A percentile compares a stretch with the other conserved stretches of the same genome.
Evolutionary conservation across 2,888 invertebrate genomes (phyloP).

Genomic region (Hyposoter dolosus): DNA sequence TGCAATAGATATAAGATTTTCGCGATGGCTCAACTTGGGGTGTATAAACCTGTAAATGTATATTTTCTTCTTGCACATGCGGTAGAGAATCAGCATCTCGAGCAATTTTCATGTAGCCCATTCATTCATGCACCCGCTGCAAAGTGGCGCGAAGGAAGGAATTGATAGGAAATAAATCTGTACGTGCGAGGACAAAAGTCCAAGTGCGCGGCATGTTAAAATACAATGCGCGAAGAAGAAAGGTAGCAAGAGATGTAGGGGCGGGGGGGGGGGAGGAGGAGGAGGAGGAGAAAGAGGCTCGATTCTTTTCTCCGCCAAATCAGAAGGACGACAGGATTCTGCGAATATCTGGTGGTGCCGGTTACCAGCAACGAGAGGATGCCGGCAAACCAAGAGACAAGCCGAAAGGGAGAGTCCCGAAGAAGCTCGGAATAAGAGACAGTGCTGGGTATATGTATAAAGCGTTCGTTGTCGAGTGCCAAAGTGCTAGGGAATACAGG

Average conservation of each 20-base stretch:
- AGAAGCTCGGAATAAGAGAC: constrained; percentile 34
- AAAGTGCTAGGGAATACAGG: constrained; percentile 42
- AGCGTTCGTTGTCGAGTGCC: constrained; percentile 32
- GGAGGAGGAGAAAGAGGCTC: constrained; percentile 10
- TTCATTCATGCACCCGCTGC: constrained; percentile 20
- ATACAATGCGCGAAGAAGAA: constrained; percentile 59
- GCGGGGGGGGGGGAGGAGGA: too few relatives aligned
- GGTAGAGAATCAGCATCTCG: constrained; percentile 25
- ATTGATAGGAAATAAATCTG: constrained; percentile 68
- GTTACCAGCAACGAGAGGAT: constrained; percentile 55
- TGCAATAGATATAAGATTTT: neutral
- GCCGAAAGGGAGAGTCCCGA: constrained; percentile 34
- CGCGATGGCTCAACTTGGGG: neutral
- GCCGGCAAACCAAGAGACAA: constrained; percentile 34
- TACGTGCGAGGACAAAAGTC: constrained; percentile 44
- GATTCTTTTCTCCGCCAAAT: constrained; percentile 56
- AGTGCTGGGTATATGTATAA: constrained; percentile 11
- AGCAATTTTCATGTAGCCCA: constrained; percentile 43
- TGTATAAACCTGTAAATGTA: neutral
- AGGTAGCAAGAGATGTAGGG: constrained; percentile 10
- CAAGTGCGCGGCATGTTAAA: constrained; percentile 62
- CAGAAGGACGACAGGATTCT: constrained; percentile 69
- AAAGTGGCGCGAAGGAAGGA: constrained; percentile 55
- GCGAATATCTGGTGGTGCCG: constrained; percentile 69
- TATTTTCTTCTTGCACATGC: neutral